Evolutionary conservation across 2,113 vertebrate species (phyloP).

Genomic region (Lophochroa leadbeateri): DNA sequence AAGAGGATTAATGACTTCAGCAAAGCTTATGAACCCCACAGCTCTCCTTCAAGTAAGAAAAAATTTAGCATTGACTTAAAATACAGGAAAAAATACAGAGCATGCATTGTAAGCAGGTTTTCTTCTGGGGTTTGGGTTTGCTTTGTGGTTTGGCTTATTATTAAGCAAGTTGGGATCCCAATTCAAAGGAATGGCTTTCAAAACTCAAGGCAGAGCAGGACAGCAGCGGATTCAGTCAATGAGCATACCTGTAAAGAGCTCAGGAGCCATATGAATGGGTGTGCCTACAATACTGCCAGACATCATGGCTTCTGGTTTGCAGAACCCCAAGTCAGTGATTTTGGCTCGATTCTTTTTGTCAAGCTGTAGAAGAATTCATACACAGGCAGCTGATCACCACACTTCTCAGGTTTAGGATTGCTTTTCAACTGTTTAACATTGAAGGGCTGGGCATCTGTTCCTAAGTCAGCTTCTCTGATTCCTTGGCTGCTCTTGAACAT

Average conservation of each 20-base stretch:
- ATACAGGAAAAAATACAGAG: not conserved
- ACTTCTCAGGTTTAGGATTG: not conserved
- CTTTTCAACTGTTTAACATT: not conserved
- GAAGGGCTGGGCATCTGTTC: not conserved
- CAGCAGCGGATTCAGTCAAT: not conserved
- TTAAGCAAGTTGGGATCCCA: not conserved
- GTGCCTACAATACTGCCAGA: slow-evolving; percentile 98
- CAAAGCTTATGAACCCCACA: not conserved
- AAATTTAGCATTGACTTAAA: not conserved
- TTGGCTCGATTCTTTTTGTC: slow-evolving; percentile 96
- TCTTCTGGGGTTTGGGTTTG: not conserved
- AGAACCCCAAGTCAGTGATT: slow-evolving; percentile 98
- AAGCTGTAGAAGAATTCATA: slow-evolving; percentile 75
- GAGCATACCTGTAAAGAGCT: slow-evolving; percentile 93
- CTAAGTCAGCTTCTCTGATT: not conserved
- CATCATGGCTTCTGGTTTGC: slow-evolving; percentile 99
- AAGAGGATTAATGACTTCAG: not conserved
- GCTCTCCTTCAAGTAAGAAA: not conserved
- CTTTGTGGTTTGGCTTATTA: not conserved
- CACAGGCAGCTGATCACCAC: not conserved
- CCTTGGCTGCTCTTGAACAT: not conserved
- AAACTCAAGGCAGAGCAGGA: not conserved
- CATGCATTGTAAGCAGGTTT: fast-evolving
- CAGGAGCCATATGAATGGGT: slow-evolving; percentile 98
- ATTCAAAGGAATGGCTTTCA: not conserved